These are phyloP conservation scores for Podocnemis expansa DNA, from an alignment of 2,113 vertebrate genomes.

Conservation along the genomic window DNA sequence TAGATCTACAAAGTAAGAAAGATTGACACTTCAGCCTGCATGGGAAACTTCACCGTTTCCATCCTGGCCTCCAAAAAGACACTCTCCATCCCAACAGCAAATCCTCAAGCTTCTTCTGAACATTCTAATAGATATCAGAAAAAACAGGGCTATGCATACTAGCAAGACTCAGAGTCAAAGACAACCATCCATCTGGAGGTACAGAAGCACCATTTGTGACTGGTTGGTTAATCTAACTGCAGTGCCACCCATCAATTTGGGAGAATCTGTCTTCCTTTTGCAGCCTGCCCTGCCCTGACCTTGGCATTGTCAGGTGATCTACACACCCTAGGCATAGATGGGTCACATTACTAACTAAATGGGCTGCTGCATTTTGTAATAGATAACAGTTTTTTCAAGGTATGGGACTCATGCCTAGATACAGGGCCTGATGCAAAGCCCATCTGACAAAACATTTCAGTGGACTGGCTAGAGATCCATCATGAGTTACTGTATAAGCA, in stretches of 20 bases:
- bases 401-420: background rate
- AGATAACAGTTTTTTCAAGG: background rate
- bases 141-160: background rate
- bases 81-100: background rate
- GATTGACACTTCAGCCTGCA: background rate
- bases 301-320: too few relatives aligned
- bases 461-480: background rate
- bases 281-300: too few relatives aligned
- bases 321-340: too few relatives aligned
- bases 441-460: background rate
- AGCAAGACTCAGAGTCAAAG: background rate
- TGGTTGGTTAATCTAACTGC: too few relatives aligned
- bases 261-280: too few relatives aligned
- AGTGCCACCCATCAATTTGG: too few relatives aligned
- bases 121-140: background rate
- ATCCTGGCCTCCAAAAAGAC: background rate
- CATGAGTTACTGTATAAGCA: background rate
- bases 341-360: background rate
- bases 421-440: background rate
- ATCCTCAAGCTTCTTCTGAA: background rate
- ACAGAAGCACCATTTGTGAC: background rate
- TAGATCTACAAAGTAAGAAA: slow-evolving; percentile 22
- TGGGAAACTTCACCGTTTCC: slow-evolving; percentile 59
- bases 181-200: background rate
- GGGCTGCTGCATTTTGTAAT: background rate